Conservation (phyloP, 1,140 invertebrate species). For the Drosophila arizonae region DNA sequence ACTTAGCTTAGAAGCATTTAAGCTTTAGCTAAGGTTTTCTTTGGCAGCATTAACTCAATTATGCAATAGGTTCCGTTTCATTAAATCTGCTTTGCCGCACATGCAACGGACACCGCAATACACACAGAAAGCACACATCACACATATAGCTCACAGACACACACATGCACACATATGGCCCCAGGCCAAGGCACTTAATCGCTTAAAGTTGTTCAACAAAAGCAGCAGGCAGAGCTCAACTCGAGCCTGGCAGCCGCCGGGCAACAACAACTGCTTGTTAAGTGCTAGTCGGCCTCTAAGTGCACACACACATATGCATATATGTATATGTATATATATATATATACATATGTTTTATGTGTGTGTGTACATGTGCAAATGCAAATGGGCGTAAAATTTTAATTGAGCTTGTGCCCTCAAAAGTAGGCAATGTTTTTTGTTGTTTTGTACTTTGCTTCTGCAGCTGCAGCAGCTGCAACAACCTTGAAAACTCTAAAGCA, state of each 20-base stretch:
- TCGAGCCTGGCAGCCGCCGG: conserved; percentile 26
- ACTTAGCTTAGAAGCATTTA: conserved; percentile 3
- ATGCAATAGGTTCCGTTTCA: conserved; percentile 76
- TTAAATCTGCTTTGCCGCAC: conserved; percentile 63
- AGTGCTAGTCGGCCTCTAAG: conserved; percentile 29
- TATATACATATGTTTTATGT: not conserved
- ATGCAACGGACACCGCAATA: conserved; percentile 13
- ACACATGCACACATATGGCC: conserved; percentile 20
- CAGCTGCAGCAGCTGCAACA: conserved; percentile 12
- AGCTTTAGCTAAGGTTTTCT: conserved; percentile 7
- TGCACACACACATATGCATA: conserved; percentile 15
- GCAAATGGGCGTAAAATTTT: conserved; percentile 79
- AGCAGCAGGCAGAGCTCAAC: conserved; percentile 18
- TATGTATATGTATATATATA: conserved; percentile 4
- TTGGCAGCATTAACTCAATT: conserved; percentile 65
- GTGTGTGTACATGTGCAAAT: conserved; percentile 48
- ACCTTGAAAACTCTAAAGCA: conserved; percentile 67
- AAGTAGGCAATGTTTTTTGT: conserved; percentile 65
- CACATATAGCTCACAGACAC: conserved; percentile 9
- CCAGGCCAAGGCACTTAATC: conserved; percentile 50
- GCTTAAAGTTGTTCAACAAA: conserved; percentile 39
- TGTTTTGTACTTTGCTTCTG: not conserved
- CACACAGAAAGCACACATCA: conserved; percentile 6
- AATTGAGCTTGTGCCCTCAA: conserved; percentile 74
- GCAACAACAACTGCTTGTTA: conserved; percentile 18